Base-by-base conservation (phyloP, 2,888 invertebrate genomes). In the Andrena flavipes region DNA sequence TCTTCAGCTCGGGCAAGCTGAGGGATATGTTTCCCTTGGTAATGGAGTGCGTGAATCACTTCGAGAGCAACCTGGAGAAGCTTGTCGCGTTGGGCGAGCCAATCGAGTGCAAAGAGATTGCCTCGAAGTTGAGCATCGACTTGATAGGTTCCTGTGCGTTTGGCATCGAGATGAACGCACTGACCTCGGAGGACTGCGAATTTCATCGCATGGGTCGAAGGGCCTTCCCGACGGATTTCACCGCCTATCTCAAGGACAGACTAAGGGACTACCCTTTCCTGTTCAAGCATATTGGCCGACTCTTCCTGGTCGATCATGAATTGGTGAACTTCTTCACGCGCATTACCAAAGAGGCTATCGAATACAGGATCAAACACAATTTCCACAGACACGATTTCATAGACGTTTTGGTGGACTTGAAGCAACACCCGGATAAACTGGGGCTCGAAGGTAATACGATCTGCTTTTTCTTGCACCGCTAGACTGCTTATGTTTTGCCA, bases 311-410 rank as follows among this genome's bases (percentile, higher is more conserved):
- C 56, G 13, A 80, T 1, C 16, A 49, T 7, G 49, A 82, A 0
- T 90, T 94, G 0, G 93, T 92, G 0, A 85, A 93, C 2, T 96
- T 95, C 87, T 96, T 96, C 74, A 92, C 94, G 62, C 91, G 92
- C 0, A 93, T 94, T 0, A 95, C 95, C 0, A 93, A 91, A 6
- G 94, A 95, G 0, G 95, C 95, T 3, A 93, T 95, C 1, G 91
- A 94, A 1, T 94, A 94, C 79, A 91, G 95, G 13, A 94, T 94
- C 86, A 92, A 91, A 33, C 94, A 95, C 84, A 93, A 95, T 2
- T 87, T 95, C 0, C 91, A 90, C 0, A 91, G 95, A 35, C 95
- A 95, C 70, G 96, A 96, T 90, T 96, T 96, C 82, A 91, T 96
- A 67, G 95, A 96, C 84, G 88, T 96, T 1, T 91, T 96, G 60